Conservation (phyloP, 2,888 invertebrate genomes). For the Bunonema sp. region DNA sequence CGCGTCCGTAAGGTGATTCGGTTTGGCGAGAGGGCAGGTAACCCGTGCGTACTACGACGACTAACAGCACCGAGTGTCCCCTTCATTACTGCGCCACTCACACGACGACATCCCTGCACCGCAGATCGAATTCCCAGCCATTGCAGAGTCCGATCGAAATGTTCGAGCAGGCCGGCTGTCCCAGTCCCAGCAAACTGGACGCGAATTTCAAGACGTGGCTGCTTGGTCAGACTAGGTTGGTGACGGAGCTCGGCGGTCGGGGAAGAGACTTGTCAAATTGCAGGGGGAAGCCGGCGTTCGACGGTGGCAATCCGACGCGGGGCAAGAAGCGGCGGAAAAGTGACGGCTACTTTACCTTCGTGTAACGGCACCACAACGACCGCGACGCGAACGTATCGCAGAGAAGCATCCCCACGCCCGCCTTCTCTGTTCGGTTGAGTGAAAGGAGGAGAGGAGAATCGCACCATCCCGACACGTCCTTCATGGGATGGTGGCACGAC, state of each 20-base stretch:
- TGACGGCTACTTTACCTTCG: conserved; percentile 45
- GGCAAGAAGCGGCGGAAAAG: conserved; percentile 43
- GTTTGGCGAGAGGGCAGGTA: neutral
- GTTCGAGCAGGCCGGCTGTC: conserved; percentile 43
- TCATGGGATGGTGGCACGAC: too few relatives aligned
- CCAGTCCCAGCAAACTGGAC: conserved; percentile 43
- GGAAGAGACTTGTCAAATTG: conserved; percentile 6
- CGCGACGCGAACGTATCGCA: neutral
- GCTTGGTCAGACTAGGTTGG: conserved; percentile 39
- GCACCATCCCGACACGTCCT: too few relatives aligned
- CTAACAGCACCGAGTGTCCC: neutral
- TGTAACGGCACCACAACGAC: conserved; percentile 23
- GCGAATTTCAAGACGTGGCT: conserved; percentile 45
- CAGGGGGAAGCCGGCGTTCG: conserved; percentile 40
- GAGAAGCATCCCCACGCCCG: neutral
- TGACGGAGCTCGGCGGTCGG: conserved; percentile 1
- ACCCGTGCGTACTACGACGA: neutral
- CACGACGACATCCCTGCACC: conserved; percentile 2
- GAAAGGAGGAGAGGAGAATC: too few relatives aligned
- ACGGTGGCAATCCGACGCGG: conserved; percentile 37
- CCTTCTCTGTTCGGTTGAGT: too few relatives aligned
- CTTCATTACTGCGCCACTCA: neutral
- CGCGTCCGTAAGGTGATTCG: conserved; percentile 33
- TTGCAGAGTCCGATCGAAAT: conserved; percentile 43
- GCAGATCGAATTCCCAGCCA: neutral